phyloP scores from a whole-genome alignment of 2,113 vertebrate species.

The Rissa tridactyla region DNA sequence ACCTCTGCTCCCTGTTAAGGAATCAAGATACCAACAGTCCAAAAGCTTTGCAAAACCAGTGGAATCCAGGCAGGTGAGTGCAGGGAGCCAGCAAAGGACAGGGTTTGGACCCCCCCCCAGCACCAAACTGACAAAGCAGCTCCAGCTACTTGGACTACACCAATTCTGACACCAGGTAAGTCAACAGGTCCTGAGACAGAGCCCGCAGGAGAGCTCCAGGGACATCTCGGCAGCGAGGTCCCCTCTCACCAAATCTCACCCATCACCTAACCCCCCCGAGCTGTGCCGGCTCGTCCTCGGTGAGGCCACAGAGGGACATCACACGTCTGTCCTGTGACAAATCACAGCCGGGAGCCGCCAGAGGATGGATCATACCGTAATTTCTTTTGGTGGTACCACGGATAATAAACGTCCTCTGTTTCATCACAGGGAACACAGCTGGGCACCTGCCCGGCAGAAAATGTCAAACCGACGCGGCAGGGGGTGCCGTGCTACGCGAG shows the following conservation, averaged over 20 bases:
- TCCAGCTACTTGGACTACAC: neutral
- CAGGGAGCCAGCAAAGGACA: neutral
- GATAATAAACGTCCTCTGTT: neutral
- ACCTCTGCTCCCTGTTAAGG: neutral
- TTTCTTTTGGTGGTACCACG: neutral
- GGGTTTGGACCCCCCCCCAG: neutral
- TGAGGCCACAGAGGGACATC: neutral
- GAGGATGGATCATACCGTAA: neutral
- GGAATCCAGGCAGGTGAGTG: neutral
- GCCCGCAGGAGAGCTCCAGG: neutral
- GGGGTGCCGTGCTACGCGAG: fast-evolving
- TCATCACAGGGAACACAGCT: neutral
- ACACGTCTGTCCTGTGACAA: fast-evolving
- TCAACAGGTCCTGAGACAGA: neutral
- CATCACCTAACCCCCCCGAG: neutral
- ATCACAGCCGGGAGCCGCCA: neutral
- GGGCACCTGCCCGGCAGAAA: neutral
- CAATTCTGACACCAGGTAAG: neutral
- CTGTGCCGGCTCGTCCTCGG: neutral
- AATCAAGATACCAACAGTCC: neutral
- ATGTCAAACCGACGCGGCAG: neutral
- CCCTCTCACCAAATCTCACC: neutral
- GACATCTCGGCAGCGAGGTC: neutral
- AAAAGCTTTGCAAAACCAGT: neutral
- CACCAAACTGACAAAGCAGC: neutral